Conservation (phyloP, 2,797 vertebrate genomes). For the Manis javanica region DNA sequence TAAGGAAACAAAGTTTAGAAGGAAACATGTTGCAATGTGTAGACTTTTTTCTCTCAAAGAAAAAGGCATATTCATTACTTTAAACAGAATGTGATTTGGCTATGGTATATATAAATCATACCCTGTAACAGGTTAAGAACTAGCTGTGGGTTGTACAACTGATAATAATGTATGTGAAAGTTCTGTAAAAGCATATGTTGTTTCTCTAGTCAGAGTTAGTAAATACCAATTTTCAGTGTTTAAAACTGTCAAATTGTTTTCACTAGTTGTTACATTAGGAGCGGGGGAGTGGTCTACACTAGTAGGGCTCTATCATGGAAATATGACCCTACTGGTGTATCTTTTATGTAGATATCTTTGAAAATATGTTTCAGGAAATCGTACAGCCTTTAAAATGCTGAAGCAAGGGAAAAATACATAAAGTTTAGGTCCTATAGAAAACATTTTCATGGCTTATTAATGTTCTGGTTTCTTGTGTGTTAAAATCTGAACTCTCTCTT, state of each 20-base stretch:
- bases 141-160: background rate
- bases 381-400: constrained; percentile 16
- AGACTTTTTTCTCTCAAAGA: background rate
- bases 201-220: background rate
- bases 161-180: background rate
- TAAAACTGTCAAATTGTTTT: constrained; percentile 20
- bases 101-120: background rate
- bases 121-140: background rate
- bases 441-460: constrained; percentile 1
- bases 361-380: constrained; percentile 49
- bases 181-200: background rate
- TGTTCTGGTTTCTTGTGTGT: constrained; percentile 38
- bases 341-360: background rate
- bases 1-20: background rate
- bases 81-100: background rate
- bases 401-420: background rate
- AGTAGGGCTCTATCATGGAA: background rate
- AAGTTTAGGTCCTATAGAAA: background rate
- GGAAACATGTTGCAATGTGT: background rate
- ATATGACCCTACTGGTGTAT: background rate
- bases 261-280: constrained; percentile 8
- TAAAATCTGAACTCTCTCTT: constrained; percentile 63
- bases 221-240: background rate
- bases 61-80: background rate
- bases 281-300: background rate